Evolutionary conservation across 64 coral and sea anemone genomes (phyloP), one percentile per base, ranked within the genome.

Genomic region (Montipora foliosa): DNA sequence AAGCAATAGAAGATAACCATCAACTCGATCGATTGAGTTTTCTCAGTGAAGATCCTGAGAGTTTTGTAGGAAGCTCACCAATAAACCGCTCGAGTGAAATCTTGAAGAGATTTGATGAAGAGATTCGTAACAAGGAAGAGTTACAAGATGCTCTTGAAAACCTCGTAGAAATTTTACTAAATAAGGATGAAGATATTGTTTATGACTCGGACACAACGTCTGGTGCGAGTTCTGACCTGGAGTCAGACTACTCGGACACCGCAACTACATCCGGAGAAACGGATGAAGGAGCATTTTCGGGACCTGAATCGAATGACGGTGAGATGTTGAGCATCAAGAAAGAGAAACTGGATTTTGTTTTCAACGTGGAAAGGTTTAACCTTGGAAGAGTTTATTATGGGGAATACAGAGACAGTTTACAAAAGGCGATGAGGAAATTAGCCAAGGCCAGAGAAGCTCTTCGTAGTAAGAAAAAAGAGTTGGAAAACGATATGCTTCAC

Each of bases 311-410:
- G 58, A 92, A 22, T 62, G 93, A 79, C 10, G 67, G 64, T 55
- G 79, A 94, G 12, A 82, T 67, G 4, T 69, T 98, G 21, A 88
- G 84, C 52, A 92, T 98, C 67, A 95, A 94, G 80, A 98, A 91
- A 67, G 64, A 75, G 10, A 59, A 98, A 44, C 70, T 98, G 47
- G 79, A 98, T 70, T 80, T 87, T 53, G 89, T 84, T 47, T 92
- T 98, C 61, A 98, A 91, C 10, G 48, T 92, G 45, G 96, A 98
- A 58, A 94, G 93, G 44, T 98, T 98, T 46, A 89, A 90, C 49
- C 84, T 98, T 5, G 87, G 93, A 19, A 98, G 96, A 85, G 79
- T 98, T 44, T 98, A 98, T 82, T 89, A 98, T 67, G 88, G 81
- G 62, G 96, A 98, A 68, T 98, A 95, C 72, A 95, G 88, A 62